Evolutionary conservation across 2,797 vertebrate genomes (phyloP).

Genomic region (Rhynchotus rufescens): DNA sequence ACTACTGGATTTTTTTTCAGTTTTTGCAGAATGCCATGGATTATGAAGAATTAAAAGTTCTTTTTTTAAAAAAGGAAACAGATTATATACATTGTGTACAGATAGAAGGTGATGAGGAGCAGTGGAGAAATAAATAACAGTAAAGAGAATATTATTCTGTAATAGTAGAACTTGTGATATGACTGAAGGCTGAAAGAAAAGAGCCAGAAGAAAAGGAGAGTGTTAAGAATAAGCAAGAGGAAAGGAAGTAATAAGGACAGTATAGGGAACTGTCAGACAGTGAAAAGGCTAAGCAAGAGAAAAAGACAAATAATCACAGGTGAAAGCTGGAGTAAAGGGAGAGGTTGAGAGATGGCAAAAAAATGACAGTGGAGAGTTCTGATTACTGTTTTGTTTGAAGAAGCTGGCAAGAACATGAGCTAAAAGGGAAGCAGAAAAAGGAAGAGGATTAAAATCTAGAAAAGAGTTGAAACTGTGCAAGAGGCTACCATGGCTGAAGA

Average conservation of each 20-base stretch:
- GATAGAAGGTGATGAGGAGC: not conserved
- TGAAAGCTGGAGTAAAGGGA: fast-evolving
- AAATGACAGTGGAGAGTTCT: not conserved
- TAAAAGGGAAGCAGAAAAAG: not conserved
- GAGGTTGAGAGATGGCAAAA: not conserved
- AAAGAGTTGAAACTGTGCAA: not conserved
- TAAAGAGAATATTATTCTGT: not conserved
- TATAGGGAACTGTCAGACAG: not conserved
- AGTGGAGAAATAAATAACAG: not conserved
- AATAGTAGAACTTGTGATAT: not conserved
- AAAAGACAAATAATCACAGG: not conserved
- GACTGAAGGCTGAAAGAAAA: not conserved
- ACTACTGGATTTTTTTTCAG: not conserved
- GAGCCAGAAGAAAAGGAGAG: not conserved
- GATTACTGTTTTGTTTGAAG: not conserved
- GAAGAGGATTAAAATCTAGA: not conserved
- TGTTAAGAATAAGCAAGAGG: not conserved
- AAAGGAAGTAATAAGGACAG: not conserved
- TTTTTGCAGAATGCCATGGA: not conserved
- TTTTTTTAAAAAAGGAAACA: no score
- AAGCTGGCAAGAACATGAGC: not conserved
- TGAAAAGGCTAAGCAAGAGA: not conserved
- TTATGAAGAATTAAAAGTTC: no score
- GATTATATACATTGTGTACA: not conserved
- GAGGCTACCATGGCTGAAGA: not conserved